Percentiles rank a stretch among this genome's conserved stretches.
Conservation (phyloP, 2,113 vertebrate genomes). For the Miniopterus natalensis region DNA sequence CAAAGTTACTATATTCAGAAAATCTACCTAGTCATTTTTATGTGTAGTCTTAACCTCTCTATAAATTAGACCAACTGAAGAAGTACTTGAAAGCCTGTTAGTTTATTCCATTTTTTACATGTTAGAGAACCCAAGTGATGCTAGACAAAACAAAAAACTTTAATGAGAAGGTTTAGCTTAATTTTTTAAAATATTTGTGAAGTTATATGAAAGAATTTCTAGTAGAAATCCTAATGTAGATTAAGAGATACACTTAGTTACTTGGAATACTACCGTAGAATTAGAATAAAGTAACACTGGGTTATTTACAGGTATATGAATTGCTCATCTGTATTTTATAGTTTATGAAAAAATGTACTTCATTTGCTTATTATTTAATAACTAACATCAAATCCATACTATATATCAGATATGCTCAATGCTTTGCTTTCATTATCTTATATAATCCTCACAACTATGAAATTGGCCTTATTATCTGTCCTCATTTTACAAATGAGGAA, state of each 20-base stretch:
- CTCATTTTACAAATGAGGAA: slow-evolving; percentile 20
- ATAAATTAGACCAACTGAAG: background rate
- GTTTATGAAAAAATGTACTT: background rate
- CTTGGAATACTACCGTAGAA: background rate
- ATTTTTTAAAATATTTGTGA: background rate
- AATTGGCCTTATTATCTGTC: background rate
- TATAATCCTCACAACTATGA: background rate
- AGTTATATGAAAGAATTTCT: background rate
- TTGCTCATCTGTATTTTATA: background rate
- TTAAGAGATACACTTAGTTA: background rate
- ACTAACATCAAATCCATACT: background rate
- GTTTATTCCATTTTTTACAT: background rate
- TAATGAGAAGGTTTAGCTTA: background rate
- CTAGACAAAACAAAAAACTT: background rate
- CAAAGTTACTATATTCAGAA: background rate
- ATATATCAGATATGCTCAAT: background rate
- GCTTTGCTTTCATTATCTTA: slow-evolving; percentile 8
- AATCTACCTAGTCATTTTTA: background rate
- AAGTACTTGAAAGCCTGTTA: background rate
- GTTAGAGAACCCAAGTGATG: background rate
- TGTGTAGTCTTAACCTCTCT: background rate
- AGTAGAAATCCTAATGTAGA: background rate
- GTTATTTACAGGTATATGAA: background rate
- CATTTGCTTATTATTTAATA: slow-evolving; percentile 39
- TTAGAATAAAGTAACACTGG: background rate